phyloP scores from a whole-genome alignment of 2,797 vertebrate genomes.

The Leuciscus waleckii region DNA sequence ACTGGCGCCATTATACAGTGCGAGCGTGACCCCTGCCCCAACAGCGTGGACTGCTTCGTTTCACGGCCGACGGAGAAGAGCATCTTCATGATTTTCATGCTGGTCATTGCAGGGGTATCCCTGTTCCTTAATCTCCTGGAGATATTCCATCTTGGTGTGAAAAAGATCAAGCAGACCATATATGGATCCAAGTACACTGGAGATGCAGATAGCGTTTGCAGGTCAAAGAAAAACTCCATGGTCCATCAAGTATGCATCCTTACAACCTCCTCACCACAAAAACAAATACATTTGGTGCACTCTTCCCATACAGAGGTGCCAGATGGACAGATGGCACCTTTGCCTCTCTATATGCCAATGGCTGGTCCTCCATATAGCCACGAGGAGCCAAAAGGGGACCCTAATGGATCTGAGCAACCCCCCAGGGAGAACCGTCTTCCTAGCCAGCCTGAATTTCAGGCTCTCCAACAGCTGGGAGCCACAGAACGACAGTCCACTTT shows the following conservation, averaged over 20 bases:
- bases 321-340: constrained; percentile 67
- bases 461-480: constrained; percentile 65
- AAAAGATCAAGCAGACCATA: constrained; percentile 85
- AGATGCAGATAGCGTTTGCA: constrained; percentile 79
- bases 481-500: constrained; percentile 56
- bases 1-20: constrained; percentile 90
- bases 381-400: constrained; percentile 44
- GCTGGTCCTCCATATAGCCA: constrained; percentile 55
- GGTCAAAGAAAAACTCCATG: constrained; percentile 85
- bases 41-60: constrained; percentile 93
- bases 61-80: constrained; percentile 95
- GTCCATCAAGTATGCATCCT: constrained; percentile 78
- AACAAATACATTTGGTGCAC: constrained; percentile 74
- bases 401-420: constrained; percentile 63
- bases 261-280: constrained; percentile 77
- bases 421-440: constrained; percentile 62
- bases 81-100: constrained; percentile 96
- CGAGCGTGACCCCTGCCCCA: constrained; percentile 88
- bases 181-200: constrained; percentile 71
- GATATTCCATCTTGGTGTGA: constrained; percentile 90
- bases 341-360: constrained; percentile 62
- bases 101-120: constrained; percentile 90
- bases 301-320: constrained; percentile 66
- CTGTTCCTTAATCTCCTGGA: constrained; percentile 91
- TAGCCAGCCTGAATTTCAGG: constrained; percentile 69